phyloP scores from a whole-genome alignment of 2,888 invertebrate genomes.

The Thysanoteuthis rhombus region DNA sequence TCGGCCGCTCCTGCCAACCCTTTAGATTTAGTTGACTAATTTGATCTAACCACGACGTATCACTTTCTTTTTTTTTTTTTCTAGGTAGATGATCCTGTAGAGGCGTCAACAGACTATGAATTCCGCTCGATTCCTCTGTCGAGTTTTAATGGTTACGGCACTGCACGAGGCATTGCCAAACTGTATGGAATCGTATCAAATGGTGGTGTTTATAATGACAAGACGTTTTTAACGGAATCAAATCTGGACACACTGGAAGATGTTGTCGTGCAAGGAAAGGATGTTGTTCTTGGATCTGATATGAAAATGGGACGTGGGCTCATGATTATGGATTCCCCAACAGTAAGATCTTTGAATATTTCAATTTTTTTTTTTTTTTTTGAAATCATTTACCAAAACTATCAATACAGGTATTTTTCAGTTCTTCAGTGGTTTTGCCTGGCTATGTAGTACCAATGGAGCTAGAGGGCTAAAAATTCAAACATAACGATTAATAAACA shows the following conservation, averaged over 20 bases:
- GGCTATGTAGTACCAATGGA: too few species aligned
- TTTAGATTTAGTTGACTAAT: too few species aligned
- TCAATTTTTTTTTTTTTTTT: neutral
- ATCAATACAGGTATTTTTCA: too few species aligned
- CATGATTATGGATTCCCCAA: neutral
- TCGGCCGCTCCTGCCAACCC: too few species aligned
- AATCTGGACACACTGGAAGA: conserved; percentile 34
- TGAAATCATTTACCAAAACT: too few species aligned
- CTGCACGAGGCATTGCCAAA: conserved; percentile 60
- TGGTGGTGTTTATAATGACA: conserved; percentile 45
- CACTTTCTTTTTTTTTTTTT: neutral
- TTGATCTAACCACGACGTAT: too few species aligned
- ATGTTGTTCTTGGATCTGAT: conserved; percentile 32
- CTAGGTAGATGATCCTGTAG: neutral
- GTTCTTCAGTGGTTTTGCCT: too few species aligned
- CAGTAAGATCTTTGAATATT: neutral
- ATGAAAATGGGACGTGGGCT: neutral
- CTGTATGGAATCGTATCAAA: conserved; percentile 60
- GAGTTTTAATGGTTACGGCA: conserved; percentile 57
- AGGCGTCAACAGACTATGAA: conserved; percentile 51
- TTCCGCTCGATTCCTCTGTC: conserved; percentile 53
- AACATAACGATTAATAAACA: too few species aligned
- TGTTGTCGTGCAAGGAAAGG: neutral
- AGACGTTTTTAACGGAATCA: conserved; percentile 39
- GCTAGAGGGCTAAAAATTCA: too few species aligned